Conservation (phyloP, 1,140 invertebrate genomes). For the Philotrypesis tridentata region DNA sequence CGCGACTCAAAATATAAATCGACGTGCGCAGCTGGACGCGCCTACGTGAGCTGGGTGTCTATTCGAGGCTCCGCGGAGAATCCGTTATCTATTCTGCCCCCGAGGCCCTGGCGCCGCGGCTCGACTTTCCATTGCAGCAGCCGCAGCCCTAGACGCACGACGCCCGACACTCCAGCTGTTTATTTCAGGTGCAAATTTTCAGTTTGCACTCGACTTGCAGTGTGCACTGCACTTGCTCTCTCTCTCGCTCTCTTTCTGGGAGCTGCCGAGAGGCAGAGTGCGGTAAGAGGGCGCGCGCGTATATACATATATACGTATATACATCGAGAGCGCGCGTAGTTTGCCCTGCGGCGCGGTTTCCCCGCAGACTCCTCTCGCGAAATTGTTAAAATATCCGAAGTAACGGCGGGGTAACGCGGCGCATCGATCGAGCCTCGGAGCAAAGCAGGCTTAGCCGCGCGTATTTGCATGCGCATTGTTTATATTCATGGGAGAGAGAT, state of each 20-base stretch:
- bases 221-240: no score
- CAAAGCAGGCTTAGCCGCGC: neutral
- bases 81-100: neutral
- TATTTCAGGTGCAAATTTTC: neutral
- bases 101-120: no score
- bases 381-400: neutral
- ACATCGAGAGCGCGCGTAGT: no score
- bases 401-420: no score
- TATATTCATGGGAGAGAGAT: neutral
- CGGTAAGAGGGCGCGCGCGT: neutral
- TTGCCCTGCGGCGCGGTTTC: no score
- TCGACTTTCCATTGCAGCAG: neutral
- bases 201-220: neutral
- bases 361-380: neutral
- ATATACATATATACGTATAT: no score
- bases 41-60: slow-evolving; percentile 37
- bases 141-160: no score
- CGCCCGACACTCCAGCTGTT: neutral
- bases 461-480: neutral
- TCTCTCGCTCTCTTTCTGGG: no score
- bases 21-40: slow-evolving; percentile 6
- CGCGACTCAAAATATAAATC: slow-evolving; percentile 42
- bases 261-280: no score
- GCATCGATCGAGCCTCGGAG: neutral
- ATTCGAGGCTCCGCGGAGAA: neutral